phyloP scores from a whole-genome alignment of 2,113 vertebrate genomes.

The Balaeniceps rex region DNA sequence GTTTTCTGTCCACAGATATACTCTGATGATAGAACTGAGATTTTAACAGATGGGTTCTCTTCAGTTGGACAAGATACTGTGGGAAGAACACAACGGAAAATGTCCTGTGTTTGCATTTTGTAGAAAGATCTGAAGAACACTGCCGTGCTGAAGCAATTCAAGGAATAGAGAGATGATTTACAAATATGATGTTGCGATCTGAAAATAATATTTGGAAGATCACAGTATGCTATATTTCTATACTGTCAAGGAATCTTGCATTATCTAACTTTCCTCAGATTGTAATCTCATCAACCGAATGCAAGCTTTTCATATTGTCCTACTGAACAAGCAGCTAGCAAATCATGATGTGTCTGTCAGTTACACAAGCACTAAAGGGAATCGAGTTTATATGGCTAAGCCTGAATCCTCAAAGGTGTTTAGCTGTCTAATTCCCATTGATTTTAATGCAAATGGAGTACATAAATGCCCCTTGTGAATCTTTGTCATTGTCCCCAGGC shows the following conservation, averaged over 20 bases:
- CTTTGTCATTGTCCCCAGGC: neutral
- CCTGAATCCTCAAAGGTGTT: neutral
- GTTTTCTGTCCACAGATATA: neutral
- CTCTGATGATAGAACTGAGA: neutral
- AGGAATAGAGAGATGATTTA: neutral
- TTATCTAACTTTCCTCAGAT: neutral
- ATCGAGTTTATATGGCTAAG: neutral
- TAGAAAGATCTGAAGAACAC: neutral
- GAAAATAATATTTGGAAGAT: neutral
- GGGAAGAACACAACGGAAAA: neutral
- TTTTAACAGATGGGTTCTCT: neutral
- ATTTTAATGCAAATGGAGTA: neutral
- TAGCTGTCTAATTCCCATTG: neutral
- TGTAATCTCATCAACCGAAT: neutral
- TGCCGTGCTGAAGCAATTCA: neutral
- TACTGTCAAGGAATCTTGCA: neutral
- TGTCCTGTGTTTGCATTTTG: neutral
- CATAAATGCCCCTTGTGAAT: neutral
- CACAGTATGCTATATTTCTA: neutral
- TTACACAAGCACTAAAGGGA: neutral
- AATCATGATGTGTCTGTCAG: neutral
- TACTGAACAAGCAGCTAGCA: neutral
- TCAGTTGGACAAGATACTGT: neutral
- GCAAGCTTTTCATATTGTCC: neutral
- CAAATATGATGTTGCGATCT: neutral